These are phyloP conservation scores for Drosophila melanogaster DNA, from an alignment of 1,140 invertebrate genomes.

Conservation along the genomic window Release_6_plus_ISO1_MT NT_033777.3:22627501-22628000, in stretches of 20 bases:
- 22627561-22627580: slow-evolving; percentile 78
- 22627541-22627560: slow-evolving; percentile 67
- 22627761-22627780: slow-evolving; percentile 28
- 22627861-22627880: slow-evolving; percentile 19
- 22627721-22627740: slow-evolving; percentile 40
- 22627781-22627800: slow-evolving; percentile 4
- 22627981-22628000: slow-evolving; percentile 23
- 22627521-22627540: slow-evolving; percentile 10
- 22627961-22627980: slow-evolving; percentile 28
- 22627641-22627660: slow-evolving; percentile 71
- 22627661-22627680: slow-evolving; percentile 22
- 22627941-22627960: slow-evolving; percentile 10
- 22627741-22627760: slow-evolving; percentile 44
- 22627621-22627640: slow-evolving; percentile 58
- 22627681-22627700: neutral
- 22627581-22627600: slow-evolving; percentile 71
- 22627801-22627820: slow-evolving; percentile 39
- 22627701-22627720: slow-evolving; percentile 30
- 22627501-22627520: neutral
- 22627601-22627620: slow-evolving; percentile 61
- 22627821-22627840: slow-evolving; percentile 69
- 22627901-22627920: slow-evolving; percentile 33
- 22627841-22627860: slow-evolving; percentile 55
- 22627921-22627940: slow-evolving; percentile 35
- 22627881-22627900: slow-evolving; percentile 45